Evolutionary conservation across 2,113 vertebrate genomes (phyloP), one percentile per base, ranked within the genome.

Genomic region (Cynoglossus semilaevis): DNA sequence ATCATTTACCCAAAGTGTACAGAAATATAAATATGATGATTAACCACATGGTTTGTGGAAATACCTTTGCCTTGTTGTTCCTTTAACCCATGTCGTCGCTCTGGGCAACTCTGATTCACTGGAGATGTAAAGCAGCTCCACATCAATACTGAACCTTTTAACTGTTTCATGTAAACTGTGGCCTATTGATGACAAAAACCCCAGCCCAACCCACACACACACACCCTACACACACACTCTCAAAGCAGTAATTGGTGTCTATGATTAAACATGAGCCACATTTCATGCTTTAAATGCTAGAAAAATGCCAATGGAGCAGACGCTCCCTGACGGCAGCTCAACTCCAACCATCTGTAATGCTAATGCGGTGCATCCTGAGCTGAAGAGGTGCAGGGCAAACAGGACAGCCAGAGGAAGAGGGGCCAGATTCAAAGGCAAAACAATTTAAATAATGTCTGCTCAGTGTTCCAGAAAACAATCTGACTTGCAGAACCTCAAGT

Each of bases 301-400:
- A 85, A 74, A 8, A 40, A 22, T 50, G 16, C 17, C 52, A 19
- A 34, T n/a, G 36, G 47, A 57, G 48, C 15, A 8, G 35, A 11
- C 11, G 18, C 40, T 46, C 41, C 45, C 41, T 53, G 61, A 66
- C 42, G 51, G 60, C 22, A 42, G 17, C 40, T 76, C 70, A 52
- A 43, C 76, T 60, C 67, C 65, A 66, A 29, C 10, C 7, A 85
- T 85, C 70, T 86, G 81, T 77, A 86, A 76, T 83, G 74, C 79
- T 62, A 85, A 88, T 86, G 49, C 14, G 51, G 50, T 38, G 1
- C 3, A 42, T n/a, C 14, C 29, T 15, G 56, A 49, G 10, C 35
- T 40, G 60, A 65, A 60, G 46, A 58, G 70, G 29, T 54, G 53
- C 17, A 16, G 1, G 1, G 37, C 2, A 52, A 8, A 12, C 41